Evolutionary conservation across 92 coral and sea anemone species (phyloP).

Genomic region (Pocillopora meandrina): DNA sequence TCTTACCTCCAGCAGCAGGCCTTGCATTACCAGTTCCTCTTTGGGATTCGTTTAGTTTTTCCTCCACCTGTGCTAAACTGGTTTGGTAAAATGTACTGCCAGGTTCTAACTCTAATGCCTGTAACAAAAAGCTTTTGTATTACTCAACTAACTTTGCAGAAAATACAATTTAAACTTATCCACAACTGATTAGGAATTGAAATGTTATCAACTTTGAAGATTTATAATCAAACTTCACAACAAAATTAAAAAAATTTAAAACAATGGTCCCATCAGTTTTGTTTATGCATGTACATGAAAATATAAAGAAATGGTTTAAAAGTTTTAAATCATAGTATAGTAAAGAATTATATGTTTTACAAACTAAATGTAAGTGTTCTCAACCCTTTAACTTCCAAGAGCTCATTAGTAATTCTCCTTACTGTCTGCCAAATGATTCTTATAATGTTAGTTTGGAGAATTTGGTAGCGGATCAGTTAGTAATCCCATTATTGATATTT

Average conservation of each 20-base stretch:
- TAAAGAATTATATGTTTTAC: too few relatives aligned
- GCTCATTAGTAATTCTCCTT: too few relatives aligned
- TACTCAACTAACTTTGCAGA: background rate
- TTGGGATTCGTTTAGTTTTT: slow-evolving; percentile 64
- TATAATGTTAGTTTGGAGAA: too few relatives aligned
- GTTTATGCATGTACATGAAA: too few relatives aligned
- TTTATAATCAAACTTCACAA: background rate
- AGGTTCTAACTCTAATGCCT: slow-evolving; percentile 96
- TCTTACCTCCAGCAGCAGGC: slow-evolving; percentile 49
- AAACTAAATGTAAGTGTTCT: too few relatives aligned
- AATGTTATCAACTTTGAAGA: background rate
- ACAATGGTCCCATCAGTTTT: too few relatives aligned
- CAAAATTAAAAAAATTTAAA: background rate
- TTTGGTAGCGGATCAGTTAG: too few relatives aligned
- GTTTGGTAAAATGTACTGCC: slow-evolving; percentile 81
- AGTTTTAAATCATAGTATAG: too few relatives aligned
- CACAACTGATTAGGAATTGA: background rate
- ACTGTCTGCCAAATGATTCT: too few relatives aligned
- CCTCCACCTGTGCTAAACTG: slow-evolving; percentile 76
- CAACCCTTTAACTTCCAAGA: too few relatives aligned
- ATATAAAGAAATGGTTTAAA: too few relatives aligned
- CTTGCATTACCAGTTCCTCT: slow-evolving; percentile 26
- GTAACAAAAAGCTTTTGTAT: background rate
- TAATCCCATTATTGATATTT: too few relatives aligned
- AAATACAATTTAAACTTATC: background rate